A percentile compares a stretch with the other conserved stretches of the same genome.
Conservation (phyloP, 2,113 vertebrate species). For the Anolis carolinensis region DNA sequence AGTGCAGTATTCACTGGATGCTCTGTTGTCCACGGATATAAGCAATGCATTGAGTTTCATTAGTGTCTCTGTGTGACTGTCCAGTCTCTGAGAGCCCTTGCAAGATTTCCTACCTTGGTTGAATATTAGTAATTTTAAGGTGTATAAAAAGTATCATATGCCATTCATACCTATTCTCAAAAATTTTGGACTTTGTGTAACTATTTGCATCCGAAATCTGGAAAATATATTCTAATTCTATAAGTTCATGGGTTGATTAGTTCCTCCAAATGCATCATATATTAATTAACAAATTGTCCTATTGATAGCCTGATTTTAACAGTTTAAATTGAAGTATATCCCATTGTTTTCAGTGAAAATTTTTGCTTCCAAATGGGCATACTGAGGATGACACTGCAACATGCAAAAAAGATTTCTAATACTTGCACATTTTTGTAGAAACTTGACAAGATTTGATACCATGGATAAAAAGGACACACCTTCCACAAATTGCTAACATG, state of each 20-base stretch:
- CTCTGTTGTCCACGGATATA: too few species aligned
- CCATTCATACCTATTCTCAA: too few species aligned
- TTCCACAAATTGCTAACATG: neutral
- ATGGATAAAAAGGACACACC: neutral
- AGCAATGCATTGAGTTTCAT: too few species aligned
- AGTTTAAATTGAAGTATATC: neutral
- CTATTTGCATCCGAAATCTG: too few species aligned
- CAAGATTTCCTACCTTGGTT: too few species aligned
- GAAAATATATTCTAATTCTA: too few species aligned
- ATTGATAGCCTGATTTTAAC: neutral
- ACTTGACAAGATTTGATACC: neutral
- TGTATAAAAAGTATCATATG: too few species aligned
- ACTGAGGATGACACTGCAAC: neutral
- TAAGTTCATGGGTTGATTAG: too few species aligned
- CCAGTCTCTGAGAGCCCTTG: too few species aligned
- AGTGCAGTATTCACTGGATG: too few species aligned
- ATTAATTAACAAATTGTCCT: neutral
- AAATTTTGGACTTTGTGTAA: neutral
- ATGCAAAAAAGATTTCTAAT: neutral
- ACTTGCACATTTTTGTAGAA: neutral
- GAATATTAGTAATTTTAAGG: too few species aligned
- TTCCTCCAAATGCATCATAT: neutral
- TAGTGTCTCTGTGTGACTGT: too few species aligned
- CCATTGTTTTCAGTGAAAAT: neutral
- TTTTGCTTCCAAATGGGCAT: neutral